phyloP scores from a whole-genome alignment of 2,113 vertebrate genomes.

The Clarias magur region DNA sequence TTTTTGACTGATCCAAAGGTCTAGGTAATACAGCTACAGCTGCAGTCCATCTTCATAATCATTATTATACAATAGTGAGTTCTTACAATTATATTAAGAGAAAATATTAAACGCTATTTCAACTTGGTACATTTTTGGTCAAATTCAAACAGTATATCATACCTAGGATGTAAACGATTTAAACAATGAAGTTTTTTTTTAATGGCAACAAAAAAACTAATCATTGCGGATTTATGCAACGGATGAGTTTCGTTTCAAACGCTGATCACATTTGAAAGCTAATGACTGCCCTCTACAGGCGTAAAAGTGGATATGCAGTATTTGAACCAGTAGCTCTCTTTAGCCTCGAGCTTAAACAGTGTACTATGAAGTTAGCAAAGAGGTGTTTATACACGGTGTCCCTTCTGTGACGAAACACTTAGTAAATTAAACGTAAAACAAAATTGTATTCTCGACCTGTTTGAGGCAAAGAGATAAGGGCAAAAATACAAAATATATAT shows the following conservation, averaged over 20 bases:
- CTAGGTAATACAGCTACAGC: too few species aligned
- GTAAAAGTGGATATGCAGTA: background rate
- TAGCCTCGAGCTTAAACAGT: background rate
- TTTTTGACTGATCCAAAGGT: too few species aligned
- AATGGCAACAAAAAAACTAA: background rate
- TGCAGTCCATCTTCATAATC: too few species aligned
- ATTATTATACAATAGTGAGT: too few species aligned
- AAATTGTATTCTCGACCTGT: background rate
- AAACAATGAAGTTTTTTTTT: background rate
- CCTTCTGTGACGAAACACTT: background rate
- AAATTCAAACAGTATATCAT: background rate
- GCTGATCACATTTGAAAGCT: background rate
- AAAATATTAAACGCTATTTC: background rate
- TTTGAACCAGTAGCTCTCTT: background rate
- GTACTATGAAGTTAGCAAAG: background rate
- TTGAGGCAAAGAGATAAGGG: background rate
- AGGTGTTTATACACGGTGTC: background rate
- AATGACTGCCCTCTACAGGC: slow-evolving; percentile 7
- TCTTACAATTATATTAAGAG: background rate
- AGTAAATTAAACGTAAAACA: background rate
- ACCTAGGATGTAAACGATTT: background rate
- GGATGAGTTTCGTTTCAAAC: background rate
- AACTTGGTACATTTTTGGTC: background rate
- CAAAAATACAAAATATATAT: background rate
- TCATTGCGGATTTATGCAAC: background rate